Percentiles rank a stretch among this genome's conserved stretches.
These are phyloP conservation scores for Thysanoteuthis rhombus DNA, from an alignment of 2,888 invertebrate species.

Conservation along the genomic window DNA sequence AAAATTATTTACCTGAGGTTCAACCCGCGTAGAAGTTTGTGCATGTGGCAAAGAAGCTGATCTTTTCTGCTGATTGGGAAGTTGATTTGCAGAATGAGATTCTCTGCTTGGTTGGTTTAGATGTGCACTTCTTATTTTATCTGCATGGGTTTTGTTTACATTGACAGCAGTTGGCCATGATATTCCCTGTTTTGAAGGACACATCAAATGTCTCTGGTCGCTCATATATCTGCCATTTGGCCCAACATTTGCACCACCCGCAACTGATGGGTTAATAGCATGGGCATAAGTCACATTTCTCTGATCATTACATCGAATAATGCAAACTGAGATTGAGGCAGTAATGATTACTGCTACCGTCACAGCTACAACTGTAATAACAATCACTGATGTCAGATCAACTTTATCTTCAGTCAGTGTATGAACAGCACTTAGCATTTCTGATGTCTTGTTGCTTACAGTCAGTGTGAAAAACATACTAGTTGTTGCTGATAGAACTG, in stretches of 20 bases:
- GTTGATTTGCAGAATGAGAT: not conserved
- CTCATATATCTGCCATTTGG: not conserved
- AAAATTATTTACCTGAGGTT: not conserved
- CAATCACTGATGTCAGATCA: not conserved
- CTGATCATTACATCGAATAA: not conserved
- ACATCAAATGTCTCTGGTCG: not conserved
- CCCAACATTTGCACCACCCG: not conserved
- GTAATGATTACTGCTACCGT: not conserved
- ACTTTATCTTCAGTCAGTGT: not conserved
- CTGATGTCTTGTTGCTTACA: not conserved
- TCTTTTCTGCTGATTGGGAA: not conserved
- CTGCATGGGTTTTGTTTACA: not conserved
- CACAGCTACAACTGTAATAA: not conserved
- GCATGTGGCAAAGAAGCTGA: not conserved
- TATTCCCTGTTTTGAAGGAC: not conserved
- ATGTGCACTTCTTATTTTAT: not conserved
- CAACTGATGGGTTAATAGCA: not conserved
- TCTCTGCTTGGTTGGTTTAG: not conserved
- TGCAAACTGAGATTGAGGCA: not conserved
- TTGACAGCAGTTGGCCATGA: not conserved
- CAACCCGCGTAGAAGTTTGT: not conserved
- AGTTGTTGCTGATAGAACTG: constrained; percentile 12
- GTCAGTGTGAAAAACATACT: not conserved
- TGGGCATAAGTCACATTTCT: not conserved
- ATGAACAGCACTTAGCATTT: not conserved